Evolutionary conservation across 2,797 vertebrate species (phyloP).

Genomic region (Monodelphis domestica): DNA sequence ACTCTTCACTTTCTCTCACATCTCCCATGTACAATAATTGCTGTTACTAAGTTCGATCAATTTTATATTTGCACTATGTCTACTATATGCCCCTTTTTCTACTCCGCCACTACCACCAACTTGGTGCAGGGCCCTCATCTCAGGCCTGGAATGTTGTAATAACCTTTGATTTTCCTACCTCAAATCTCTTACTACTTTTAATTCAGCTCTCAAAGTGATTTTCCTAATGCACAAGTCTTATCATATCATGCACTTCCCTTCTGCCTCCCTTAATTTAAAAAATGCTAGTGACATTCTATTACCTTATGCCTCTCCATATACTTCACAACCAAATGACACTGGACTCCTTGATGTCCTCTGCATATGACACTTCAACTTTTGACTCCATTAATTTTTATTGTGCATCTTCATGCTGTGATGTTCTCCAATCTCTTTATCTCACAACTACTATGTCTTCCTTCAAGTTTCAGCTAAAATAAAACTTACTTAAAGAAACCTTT

Average conservation of each 20-base stretch:
- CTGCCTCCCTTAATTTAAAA: neutral
- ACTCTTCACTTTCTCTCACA: neutral
- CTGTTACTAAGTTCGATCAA: neutral
- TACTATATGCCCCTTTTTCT: neutral
- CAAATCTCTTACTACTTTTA: neutral
- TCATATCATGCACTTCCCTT: neutral
- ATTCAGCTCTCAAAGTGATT: neutral
- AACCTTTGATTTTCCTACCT: neutral
- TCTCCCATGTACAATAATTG: neutral
- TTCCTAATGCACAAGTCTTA: neutral
- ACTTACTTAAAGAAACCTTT: neutral
- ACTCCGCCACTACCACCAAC: neutral
- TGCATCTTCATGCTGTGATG: neutral
- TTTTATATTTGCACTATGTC: neutral
- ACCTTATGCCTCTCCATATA: neutral
- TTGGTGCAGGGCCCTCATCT: neutral
- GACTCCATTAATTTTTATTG: neutral
- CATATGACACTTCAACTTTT: neutral
- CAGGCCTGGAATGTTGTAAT: neutral
- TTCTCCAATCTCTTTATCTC: neutral
- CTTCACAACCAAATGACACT: neutral
- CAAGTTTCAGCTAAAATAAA: neutral
- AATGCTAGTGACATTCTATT: neutral
- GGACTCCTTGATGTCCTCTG: neutral
- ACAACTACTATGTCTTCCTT: neutral